Conservation (phyloP, 2,797 vertebrate species). For the Fistularia commersonii region DNA sequence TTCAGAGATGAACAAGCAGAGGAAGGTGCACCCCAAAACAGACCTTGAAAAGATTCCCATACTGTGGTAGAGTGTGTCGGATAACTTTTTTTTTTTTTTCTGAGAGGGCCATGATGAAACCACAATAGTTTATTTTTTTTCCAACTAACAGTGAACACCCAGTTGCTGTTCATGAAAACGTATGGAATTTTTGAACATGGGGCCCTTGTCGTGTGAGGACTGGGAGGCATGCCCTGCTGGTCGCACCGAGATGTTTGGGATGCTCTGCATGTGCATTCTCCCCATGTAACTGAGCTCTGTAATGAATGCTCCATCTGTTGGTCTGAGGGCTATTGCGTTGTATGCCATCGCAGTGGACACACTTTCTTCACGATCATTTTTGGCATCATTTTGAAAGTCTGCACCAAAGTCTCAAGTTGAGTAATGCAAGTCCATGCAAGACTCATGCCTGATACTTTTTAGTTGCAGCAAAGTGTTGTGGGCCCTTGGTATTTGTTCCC, state of each 20-base stretch:
- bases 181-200: constrained; percentile 15
- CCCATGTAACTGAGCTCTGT: constrained; percentile 61
- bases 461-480: too few relatives aligned
- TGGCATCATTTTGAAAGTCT: too few relatives aligned
- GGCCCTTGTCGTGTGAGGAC: constrained; percentile 28
- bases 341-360: constrained; percentile 12
- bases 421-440: too few relatives aligned
- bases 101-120: background rate
- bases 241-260: constrained; percentile 50
- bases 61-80: background rate
- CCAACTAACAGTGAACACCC: background rate
- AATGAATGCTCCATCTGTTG: constrained; percentile 64
- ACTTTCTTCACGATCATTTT: background rate
- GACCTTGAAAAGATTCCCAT: background rate
- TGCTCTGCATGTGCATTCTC: constrained; percentile 52
- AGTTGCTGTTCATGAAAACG: constrained; percentile 12
- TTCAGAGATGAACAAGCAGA: too few relatives aligned
- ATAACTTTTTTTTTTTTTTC: background rate
- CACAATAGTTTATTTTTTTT: background rate
- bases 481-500: too few relatives aligned
- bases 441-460: too few relatives aligned
- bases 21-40: too few relatives aligned
- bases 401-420: too few relatives aligned
- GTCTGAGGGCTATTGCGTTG: constrained; percentile 14
- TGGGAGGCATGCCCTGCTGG: constrained; percentile 36